Percentiles rank a stretch among this genome's conserved stretches.
These are phyloP conservation scores for Onychomys arenicola DNA, from an alignment of 2,797 vertebrate genomes.

Conservation along the genomic window DNA sequence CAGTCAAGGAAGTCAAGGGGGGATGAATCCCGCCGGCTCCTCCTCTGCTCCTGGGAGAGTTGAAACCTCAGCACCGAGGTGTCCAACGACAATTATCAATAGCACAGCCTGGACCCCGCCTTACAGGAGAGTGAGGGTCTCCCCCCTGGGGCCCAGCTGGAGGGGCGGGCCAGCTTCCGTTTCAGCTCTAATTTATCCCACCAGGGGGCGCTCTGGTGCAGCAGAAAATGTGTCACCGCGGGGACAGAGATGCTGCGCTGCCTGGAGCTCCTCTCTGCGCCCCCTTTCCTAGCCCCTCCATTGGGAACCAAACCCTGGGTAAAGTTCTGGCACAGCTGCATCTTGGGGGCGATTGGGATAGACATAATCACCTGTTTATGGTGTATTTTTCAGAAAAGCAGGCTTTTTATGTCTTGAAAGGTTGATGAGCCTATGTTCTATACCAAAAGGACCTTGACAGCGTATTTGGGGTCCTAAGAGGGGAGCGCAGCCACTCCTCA, in stretches of 20 bases:
- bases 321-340: not conserved
- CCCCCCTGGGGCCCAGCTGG: rapidly evolving
- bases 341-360: not conserved
- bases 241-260: not conserved
- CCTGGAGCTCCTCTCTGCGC: not conserved
- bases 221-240: not conserved
- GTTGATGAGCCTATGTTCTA: not conserved
- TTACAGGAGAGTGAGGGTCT: not conserved
- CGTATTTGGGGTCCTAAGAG: not conserved
- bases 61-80: not conserved
- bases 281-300: not conserved
- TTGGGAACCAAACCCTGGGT: not conserved
- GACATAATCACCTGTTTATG: not conserved
- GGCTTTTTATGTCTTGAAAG: not conserved
- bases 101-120: not conserved
- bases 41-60: not conserved
- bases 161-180: not conserved
- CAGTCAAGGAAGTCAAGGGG: not conserved
- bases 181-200: not conserved
- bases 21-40: not conserved
- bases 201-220: not conserved
- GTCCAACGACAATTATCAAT: not conserved
- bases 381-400: not conserved
- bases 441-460: not conserved
- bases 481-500: not conserved